A percentile compares a stretch with the other conserved stretches of the same genome.
These are phyloP conservation scores for Limnephilus auricula DNA, from an alignment of 2,888 invertebrate genomes.

Conservation along the genomic window DNA sequence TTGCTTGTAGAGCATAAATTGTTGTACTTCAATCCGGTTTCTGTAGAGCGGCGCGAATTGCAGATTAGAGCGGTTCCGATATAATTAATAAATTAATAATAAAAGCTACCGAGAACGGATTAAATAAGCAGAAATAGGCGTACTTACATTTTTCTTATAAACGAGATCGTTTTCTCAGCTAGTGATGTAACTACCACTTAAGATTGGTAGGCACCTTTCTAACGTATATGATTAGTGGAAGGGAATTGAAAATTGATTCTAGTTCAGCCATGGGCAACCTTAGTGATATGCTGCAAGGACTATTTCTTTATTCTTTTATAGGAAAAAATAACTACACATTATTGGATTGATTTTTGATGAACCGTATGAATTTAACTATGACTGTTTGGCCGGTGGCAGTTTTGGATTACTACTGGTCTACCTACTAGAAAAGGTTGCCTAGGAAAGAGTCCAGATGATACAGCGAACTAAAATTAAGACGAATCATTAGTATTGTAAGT, in stretches of 20 bases:
- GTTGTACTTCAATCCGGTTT: too few relatives aligned
- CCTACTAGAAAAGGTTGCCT: not conserved
- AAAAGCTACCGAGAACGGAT: too few relatives aligned
- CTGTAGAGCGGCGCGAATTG: too few relatives aligned
- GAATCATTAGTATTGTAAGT: not conserved
- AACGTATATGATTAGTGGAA: not conserved
- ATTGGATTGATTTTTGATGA: too few relatives aligned
- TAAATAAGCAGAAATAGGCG: too few relatives aligned
- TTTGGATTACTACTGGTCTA: too few relatives aligned
- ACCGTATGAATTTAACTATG: too few relatives aligned
- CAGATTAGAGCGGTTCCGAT: too few relatives aligned
- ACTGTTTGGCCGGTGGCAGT: too few relatives aligned
- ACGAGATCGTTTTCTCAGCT: not conserved
- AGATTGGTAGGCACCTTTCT: not conserved
- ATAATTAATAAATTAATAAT: too few relatives aligned
- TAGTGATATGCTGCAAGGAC: not conserved
- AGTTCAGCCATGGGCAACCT: not conserved
- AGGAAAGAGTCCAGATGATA: not conserved
- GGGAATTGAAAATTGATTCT: not conserved
- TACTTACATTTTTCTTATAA: not conserved
- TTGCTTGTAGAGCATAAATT: too few relatives aligned
- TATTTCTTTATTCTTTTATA: not conserved
- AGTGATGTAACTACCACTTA: not conserved
- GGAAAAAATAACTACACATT: not conserved
- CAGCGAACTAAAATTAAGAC: not conserved